Percentiles rank a stretch among this genome's conserved stretches.
Evolutionary conservation across 2,888 invertebrate species (phyloP).

Genomic region (Rosalia funebris): DNA sequence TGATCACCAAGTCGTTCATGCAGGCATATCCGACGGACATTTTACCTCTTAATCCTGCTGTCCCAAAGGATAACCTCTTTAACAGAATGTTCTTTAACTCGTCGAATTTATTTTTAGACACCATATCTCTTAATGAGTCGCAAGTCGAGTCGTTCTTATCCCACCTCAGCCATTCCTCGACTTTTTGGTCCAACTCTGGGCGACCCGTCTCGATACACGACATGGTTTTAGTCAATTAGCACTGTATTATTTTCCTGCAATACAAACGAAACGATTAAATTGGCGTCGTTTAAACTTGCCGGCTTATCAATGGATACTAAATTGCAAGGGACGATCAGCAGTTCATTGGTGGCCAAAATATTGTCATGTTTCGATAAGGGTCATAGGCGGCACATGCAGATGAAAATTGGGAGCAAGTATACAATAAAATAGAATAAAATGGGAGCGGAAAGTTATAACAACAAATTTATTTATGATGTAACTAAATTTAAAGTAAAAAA

Average conservation of each 20-base stretch:
- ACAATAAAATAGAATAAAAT: too few relatives aligned
- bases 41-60: constrained; percentile 89
- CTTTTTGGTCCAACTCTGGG: constrained; percentile 70
- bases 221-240: too few relatives aligned
- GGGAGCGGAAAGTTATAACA: too few relatives aligned
- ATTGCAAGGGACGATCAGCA: neutral
- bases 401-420: too few relatives aligned
- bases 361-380: neutral
- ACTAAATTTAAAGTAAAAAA: too few relatives aligned
- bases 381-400: too few relatives aligned
- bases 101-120: constrained; percentile 68
- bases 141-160: constrained; percentile 78
- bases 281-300: too few relatives aligned
- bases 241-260: too few relatives aligned
- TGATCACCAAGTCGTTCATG: constrained; percentile 95
- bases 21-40: constrained; percentile 94
- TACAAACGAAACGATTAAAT: too few relatives aligned
- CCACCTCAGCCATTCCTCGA: constrained; percentile 78
- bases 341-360: neutral
- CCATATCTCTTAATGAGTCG: constrained; percentile 71
- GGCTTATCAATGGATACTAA: neutral
- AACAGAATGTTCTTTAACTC: constrained; percentile 74
- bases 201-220: constrained; percentile 2
- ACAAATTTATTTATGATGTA: too few relatives aligned
- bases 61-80: constrained; percentile 84